Evolutionary conservation across 2,797 vertebrate species (phyloP).

Genomic region (Malurus leucopterus): DNA sequence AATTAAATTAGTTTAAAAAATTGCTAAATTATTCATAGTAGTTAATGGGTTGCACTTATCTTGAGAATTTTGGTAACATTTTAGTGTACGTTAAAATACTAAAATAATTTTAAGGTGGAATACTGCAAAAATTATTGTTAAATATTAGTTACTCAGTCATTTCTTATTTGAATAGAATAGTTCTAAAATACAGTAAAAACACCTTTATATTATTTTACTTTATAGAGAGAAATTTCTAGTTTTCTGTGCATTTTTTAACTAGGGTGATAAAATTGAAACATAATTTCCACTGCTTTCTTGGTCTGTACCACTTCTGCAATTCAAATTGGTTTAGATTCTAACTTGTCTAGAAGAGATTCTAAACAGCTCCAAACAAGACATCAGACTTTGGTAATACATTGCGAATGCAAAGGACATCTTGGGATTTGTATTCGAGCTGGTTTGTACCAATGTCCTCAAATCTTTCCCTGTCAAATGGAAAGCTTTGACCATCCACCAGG

Average conservation of each 20-base stretch:
- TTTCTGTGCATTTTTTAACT: not conserved
- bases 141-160: rapidly evolving
- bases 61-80: not conserved
- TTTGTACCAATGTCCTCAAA: not conserved
- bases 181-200: not conserved
- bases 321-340: not conserved
- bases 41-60: not conserved
- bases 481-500: not conserved
- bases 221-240: not conserved
- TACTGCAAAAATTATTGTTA: not conserved
- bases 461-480: not conserved
- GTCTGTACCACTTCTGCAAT: not conserved
- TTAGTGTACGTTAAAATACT: not conserved
- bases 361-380: not conserved
- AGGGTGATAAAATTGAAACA: not conserved
- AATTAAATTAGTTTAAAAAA: not conserved
- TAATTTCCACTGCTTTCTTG: not conserved
- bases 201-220: not conserved
- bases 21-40: not conserved
- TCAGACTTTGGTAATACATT: not conserved
- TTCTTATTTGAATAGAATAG: not conserved
- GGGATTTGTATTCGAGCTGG: not conserved
- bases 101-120: not conserved
- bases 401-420: not conserved
- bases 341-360: not conserved